Evolutionary conservation across 2,113 vertebrate genomes (phyloP).

Genomic region (Poeciliopsis occidentalis): DNA sequence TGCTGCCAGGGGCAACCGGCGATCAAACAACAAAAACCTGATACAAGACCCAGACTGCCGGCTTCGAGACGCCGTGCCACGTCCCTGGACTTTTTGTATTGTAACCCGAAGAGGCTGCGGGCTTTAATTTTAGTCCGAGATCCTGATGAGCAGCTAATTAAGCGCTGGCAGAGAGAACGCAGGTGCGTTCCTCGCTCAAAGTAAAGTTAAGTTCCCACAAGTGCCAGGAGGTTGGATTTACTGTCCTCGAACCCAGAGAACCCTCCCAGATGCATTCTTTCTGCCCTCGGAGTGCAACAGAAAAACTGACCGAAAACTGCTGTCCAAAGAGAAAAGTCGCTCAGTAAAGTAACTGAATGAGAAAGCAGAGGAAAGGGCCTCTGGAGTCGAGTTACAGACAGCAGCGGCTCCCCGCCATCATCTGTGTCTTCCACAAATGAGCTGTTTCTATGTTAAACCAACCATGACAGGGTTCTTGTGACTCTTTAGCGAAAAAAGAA

Average conservation of each 20-base stretch:
- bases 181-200: constrained; percentile 6
- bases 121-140: constrained; percentile 67
- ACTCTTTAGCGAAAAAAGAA: background rate
- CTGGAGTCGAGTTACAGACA: constrained; percentile 45
- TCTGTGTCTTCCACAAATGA: constrained; percentile 36
- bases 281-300: constrained; percentile 45
- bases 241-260: constrained; percentile 32
- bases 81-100: constrained; percentile 52
- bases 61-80: constrained; percentile 44
- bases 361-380: constrained; percentile 38
- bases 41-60: constrained; percentile 59
- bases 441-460: constrained; percentile 24
- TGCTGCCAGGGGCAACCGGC: constrained; percentile 65
- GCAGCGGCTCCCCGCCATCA: constrained; percentile 48
- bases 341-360: constrained; percentile 34
- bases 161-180: constrained; percentile 22
- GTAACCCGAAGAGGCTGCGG: constrained; percentile 53
- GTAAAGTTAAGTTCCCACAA: background rate
- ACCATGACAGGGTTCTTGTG: constrained; percentile 50
- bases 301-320: constrained; percentile 27
- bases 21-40: constrained; percentile 69
- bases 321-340: constrained; percentile 47
- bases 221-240: constrained; percentile 4
- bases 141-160: constrained; percentile 28
- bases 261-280: constrained; percentile 60